Conservation (phyloP, 30 jellyfish, hydroid and myxozoan genomes). For the Catostylus mosaicus region DNA sequence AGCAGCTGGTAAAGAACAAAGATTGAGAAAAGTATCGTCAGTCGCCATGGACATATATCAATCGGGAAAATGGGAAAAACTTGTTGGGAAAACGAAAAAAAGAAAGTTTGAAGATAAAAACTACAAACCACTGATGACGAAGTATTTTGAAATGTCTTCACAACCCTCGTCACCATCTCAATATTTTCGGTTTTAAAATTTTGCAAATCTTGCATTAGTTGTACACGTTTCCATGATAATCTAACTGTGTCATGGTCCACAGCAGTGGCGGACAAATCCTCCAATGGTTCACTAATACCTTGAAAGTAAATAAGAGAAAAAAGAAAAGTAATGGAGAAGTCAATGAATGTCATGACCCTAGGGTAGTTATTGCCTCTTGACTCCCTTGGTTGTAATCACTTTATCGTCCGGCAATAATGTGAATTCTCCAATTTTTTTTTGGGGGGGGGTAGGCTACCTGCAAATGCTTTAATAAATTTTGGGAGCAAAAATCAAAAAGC, state of each 20-base stretch:
- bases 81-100: background rate
- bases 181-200: constrained; percentile 28
- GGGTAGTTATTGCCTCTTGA: no score
- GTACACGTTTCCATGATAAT: constrained; percentile 41
- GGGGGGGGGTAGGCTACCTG: no score
- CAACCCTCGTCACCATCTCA: constrained; percentile 8
- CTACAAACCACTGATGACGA: constrained; percentile 15
- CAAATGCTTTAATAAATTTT: background rate
- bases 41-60: no score
- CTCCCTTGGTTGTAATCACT: no score
- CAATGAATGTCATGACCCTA: no score
- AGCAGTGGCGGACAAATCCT: constrained; percentile 24
- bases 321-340: no score
- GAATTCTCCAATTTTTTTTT: no score
- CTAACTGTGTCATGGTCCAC: constrained; percentile 36
- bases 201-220: constrained; percentile 32
- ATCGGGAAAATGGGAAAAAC: background rate
- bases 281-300: constrained; percentile 26
- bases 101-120: background rate
- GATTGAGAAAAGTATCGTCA: no score
- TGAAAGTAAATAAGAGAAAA: no score
- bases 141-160: background rate
- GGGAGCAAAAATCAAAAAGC: background rate
- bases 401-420: no score
- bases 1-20: no score